Percentiles rank a stretch among this genome's conserved stretches.
Conservation (phyloP, 1,140 invertebrate species). For the Solenopsis fugax region DNA sequence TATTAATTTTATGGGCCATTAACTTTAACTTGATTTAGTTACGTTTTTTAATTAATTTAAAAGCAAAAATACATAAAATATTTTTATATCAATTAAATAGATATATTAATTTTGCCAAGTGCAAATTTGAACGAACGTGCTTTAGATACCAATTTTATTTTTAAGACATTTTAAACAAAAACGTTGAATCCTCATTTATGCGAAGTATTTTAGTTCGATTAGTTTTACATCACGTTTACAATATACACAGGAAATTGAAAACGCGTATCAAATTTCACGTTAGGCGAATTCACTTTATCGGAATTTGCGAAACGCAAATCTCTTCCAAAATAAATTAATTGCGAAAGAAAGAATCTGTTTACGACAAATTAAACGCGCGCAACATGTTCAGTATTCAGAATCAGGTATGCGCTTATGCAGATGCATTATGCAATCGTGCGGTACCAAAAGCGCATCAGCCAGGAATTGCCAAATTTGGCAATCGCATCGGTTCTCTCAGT, state of each 20-base stretch:
- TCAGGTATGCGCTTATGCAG: constrained; percentile 20
- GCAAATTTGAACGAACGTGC: background rate
- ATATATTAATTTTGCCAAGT: background rate
- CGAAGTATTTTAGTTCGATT: background rate
- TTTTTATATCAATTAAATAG: background rate
- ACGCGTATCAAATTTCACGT: background rate
- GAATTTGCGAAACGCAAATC: constrained; percentile 2
- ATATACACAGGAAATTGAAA: background rate
- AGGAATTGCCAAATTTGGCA: constrained; percentile 50
- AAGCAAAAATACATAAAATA: background rate
- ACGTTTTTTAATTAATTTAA: background rate
- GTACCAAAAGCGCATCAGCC: constrained; percentile 27
- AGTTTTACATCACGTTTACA: background rate
- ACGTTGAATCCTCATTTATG: background rate
- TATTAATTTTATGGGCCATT: no score
- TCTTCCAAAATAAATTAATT: constrained; percentile 2
- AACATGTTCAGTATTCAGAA: background rate
- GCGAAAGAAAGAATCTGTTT: background rate
- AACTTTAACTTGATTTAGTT: no score
- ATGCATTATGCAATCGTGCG: constrained; percentile 17
- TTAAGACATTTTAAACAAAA: constrained; percentile 12
- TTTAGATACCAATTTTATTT: constrained; percentile 11
- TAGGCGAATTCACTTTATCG: background rate
- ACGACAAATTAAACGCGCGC: background rate
- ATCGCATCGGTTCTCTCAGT: constrained; percentile 11